Evolutionary conservation across 2,888 invertebrate species (phyloP), one percentile per base, ranked within the genome.

Genomic region (Rotaria macrura): DNA sequence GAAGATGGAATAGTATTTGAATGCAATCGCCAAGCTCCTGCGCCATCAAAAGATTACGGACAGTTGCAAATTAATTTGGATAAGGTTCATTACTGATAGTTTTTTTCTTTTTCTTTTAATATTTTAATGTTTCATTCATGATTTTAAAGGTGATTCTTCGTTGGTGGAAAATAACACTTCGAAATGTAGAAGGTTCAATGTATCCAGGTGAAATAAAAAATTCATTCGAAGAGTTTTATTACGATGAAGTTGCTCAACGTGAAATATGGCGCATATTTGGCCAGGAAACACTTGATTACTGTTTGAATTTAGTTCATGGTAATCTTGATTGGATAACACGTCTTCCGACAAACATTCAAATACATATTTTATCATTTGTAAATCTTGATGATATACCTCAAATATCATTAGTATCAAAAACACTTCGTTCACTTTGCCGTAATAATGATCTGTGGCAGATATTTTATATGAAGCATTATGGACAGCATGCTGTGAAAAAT

Each of bases 311-410:
- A 0, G 87, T 88, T 17, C 52, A 14, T 40, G 90, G 90, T 5
- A 88, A 89, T 38, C 85, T 90, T 52, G 90, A 91, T 87, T 90
- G 88, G 87, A 86, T 90, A 14, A 87, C 88, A 9, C 88, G 90
- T 29, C 87, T 91, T 10, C 88, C 89, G 7, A 85, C 88, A 10
- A 87, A 88, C 10, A 87, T 89, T 10, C 88, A 90, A 38, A 87
- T 89, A 29, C 87, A 87, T 25, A 89, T 91, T 23, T 87, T 90
- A 25, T 85, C 88, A 14, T 87, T 88, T 65, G 87, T 90, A n/a
- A 89, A 89, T n/a, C 87, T 91, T 52, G 89, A 90, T 85, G 89
- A 90, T 86, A 89, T 90, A n/a, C 85, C 88, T 17, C 87, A 88
- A 74, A 87, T 91, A 25, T 86, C 89, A 43, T 88, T 88, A 85